Conservation (phyloP, 2,113 vertebrate species). For the Rhizomys pruinosus region DNA sequence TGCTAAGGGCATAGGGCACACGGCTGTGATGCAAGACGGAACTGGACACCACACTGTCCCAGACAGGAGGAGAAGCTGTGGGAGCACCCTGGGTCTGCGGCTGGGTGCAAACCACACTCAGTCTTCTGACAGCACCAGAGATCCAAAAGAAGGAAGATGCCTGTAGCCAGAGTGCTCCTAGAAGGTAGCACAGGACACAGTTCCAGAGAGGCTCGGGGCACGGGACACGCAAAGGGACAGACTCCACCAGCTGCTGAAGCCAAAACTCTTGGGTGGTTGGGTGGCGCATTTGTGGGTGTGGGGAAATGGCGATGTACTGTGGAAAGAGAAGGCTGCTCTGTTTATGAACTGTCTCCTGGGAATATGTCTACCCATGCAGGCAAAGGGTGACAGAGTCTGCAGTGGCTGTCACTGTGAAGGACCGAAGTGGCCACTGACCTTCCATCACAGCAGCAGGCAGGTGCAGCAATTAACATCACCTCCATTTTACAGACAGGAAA, state of each 20-base stretch:
- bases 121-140: background rate
- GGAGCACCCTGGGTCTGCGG: background rate
- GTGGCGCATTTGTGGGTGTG: fast-evolving
- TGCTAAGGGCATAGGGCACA: background rate
- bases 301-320: background rate
- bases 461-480: fast-evolving
- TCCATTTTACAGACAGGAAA: background rate
- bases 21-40: background rate
- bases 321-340: background rate
- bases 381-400: background rate
- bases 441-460: fast-evolving
- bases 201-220: fast-evolving
- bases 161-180: background rate
- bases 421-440: background rate
- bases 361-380: background rate
- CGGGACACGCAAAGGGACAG: background rate
- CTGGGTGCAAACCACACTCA: background rate
- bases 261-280: background rate
- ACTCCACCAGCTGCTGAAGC: background rate
- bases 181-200: background rate
- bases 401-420: background rate
- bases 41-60: too few relatives aligned
- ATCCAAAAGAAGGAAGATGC: background rate
- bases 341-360: background rate
- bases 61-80: too few relatives aligned